Evolutionary conservation across 2,113 vertebrate species (phyloP).

Genomic region (Mungos mungo): DNA sequence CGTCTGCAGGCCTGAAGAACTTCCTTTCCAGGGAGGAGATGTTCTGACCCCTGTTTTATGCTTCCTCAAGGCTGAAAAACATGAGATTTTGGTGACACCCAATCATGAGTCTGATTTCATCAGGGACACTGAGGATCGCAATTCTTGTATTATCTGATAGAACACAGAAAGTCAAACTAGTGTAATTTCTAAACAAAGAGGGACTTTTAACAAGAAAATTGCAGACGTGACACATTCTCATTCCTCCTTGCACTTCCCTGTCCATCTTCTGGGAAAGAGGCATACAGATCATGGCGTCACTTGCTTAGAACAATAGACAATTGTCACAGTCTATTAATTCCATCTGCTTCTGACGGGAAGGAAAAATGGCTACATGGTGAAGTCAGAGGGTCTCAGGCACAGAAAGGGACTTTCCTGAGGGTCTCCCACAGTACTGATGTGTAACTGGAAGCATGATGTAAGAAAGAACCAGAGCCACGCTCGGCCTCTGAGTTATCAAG

Average conservation of each 20-base stretch:
- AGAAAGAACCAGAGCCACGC: not conserved
- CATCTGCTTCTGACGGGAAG: slow-evolving; percentile 68
- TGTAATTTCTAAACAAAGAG: slow-evolving; percentile 69
- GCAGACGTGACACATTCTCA: slow-evolving; percentile 74
- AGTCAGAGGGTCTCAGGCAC: slow-evolving; percentile 69
- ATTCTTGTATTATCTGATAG: slow-evolving; percentile 24
- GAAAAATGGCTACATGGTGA: slow-evolving; percentile 75
- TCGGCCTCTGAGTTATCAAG: not conserved
- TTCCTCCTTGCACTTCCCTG: not conserved
- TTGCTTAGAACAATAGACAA: slow-evolving; percentile 67
- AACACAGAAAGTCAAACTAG: slow-evolving; percentile 18
- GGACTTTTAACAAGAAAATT: slow-evolving; percentile 58
- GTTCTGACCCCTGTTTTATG: not conserved
- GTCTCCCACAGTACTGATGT: not conserved
- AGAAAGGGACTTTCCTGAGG: slow-evolving; percentile 60
- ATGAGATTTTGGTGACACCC: not conserved
- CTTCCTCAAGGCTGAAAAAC: not conserved
- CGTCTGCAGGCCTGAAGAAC: not conserved
- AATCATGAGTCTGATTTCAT: slow-evolving; percentile 25
- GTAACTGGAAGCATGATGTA: slow-evolving; percentile 59
- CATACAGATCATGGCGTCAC: slow-evolving; percentile 42
- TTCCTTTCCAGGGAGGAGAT: not conserved
- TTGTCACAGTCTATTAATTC: slow-evolving; percentile 74
- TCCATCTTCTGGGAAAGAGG: slow-evolving; percentile 71
- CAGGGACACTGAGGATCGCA: not conserved